Conservation (phyloP, 2,113 vertebrate genomes). For the Rostratula benghalensis region DNA sequence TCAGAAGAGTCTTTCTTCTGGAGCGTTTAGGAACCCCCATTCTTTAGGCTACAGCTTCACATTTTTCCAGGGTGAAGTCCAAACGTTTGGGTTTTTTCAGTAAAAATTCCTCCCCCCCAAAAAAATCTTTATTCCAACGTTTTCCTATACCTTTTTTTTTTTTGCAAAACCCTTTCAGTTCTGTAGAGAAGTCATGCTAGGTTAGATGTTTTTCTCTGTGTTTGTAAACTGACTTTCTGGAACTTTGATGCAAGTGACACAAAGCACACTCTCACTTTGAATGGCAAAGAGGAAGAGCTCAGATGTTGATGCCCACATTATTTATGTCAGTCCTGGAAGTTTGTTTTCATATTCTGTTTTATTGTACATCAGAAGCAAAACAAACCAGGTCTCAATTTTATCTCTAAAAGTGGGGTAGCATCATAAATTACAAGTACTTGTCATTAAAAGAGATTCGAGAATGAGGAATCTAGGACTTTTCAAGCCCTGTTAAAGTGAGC, state of each 20-base stretch:
- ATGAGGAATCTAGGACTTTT: background rate
- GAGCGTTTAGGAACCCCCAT: background rate
- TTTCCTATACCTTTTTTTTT: background rate
- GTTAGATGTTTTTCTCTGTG: background rate
- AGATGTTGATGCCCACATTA: background rate
- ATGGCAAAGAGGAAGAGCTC: constrained; percentile 31
- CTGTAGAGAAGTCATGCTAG: background rate
- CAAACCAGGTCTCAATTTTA: constrained; percentile 8
- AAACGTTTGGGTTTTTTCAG: background rate
- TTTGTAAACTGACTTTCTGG: background rate
- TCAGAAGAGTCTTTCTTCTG: background rate
- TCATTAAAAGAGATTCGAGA: background rate
- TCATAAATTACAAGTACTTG: constrained; percentile 7
- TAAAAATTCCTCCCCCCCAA: background rate
- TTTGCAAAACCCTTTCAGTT: background rate
- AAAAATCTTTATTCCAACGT: background rate
- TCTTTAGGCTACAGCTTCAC: background rate
- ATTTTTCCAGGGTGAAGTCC: background rate
- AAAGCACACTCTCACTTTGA: background rate
- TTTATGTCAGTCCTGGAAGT: constrained; percentile 28
- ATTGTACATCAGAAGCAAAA: background rate
- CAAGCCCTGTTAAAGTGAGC: background rate
- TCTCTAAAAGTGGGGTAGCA: background rate
- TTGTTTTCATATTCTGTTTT: constrained; percentile 49
- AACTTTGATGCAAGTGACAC: background rate